phyloP scores from a whole-genome alignment of 2,888 invertebrate species.

The Cynaeus angustus region DNA sequence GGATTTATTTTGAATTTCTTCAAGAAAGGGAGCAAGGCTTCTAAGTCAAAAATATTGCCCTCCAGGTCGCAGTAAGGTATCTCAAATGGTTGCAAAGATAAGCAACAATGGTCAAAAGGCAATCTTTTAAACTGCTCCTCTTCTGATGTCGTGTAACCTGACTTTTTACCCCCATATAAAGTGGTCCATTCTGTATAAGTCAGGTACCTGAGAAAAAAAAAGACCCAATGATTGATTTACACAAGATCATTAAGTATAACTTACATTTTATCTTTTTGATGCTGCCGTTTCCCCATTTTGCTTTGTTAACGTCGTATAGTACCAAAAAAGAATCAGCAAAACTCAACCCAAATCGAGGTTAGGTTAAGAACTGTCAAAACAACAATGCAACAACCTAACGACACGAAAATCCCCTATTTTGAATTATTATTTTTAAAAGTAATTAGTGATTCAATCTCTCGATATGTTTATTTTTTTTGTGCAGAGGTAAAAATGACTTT shows the following conservation, averaged over 20 bases:
- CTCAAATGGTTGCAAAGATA: slow-evolving; percentile 93
- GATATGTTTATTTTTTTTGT: background rate
- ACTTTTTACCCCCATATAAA: slow-evolving; percentile 89
- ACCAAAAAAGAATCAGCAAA: slow-evolving; percentile 13
- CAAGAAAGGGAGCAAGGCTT: slow-evolving; percentile 88
- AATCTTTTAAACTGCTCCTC: slow-evolving; percentile 91
- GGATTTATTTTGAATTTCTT: slow-evolving; percentile 96
- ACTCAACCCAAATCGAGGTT: slow-evolving; percentile 18
- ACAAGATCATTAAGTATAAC: background rate
- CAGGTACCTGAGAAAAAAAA: slow-evolving; percentile 78
- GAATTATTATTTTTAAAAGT: slow-evolving; percentile 4
- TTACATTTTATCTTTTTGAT: slow-evolving; percentile 95
- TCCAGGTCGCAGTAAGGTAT: slow-evolving; percentile 92
- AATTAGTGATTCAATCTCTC: background rate
- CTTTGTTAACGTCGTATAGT: background rate
- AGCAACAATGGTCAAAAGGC: slow-evolving; percentile 93
- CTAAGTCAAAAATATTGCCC: slow-evolving; percentile 95
- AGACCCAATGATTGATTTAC: no score
- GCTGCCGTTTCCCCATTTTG: slow-evolving; percentile 94
- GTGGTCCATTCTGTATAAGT: slow-evolving; percentile 93
- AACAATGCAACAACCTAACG: background rate
- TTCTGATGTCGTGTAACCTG: slow-evolving; percentile 78
- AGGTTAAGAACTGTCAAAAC: slow-evolving; percentile 33
- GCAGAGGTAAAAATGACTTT: background rate
- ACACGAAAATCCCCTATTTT: background rate